Evolutionary conservation across 2,797 vertebrate species (phyloP), one percentile per base, ranked within the genome.

Genomic region (Cynodonichthys magdalenae): DNA sequence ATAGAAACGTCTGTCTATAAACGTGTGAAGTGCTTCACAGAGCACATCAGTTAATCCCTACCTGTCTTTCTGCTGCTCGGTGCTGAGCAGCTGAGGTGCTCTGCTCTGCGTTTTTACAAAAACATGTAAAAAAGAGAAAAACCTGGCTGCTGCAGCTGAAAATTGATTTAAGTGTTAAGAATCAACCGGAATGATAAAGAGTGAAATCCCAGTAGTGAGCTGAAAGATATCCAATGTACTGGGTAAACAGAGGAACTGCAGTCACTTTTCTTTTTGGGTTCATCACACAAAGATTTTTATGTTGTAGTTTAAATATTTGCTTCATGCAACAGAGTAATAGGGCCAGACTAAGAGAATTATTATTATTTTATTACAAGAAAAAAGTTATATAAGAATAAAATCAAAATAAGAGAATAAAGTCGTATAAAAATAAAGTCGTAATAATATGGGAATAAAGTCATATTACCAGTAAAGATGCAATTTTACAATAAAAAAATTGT

Each of bases 61-160:
- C 53, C 7, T 55, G 48, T 72, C 57, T 53, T 46, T 53, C 6
- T 42, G 44, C 24, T 15, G 24, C 65, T 63, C 47, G 58, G 57
- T 41, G 31, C 53, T 39, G 18, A 34, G 57, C 47, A 2, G 52
- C 53, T 17, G 19, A 29, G 8, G 15, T 15, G 14, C 53, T 44
- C 14, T 15, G 14, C 53, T 42, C 15, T 51, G n/a, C 53, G 34
- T 28, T 19, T 55, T 44, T 34, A 20, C n/a, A 52, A n/a, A 3
- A 12, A 48, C 20, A 47, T 8, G 8, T 31, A 12, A 36, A 29
- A 49, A 53, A 14, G 24, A 34, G 8, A 24, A 44, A 41, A 48
- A 56, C 18, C 29, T 27, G 4, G 12, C 52, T 65, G 17, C 31
- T 52, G 19, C 24, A 53, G 56, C 52, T 54, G 39, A 55, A 55